These are phyloP conservation scores for Notamacropus eugenii DNA, from an alignment of 2,797 vertebrate species.

Conservation along the genomic window DNA sequence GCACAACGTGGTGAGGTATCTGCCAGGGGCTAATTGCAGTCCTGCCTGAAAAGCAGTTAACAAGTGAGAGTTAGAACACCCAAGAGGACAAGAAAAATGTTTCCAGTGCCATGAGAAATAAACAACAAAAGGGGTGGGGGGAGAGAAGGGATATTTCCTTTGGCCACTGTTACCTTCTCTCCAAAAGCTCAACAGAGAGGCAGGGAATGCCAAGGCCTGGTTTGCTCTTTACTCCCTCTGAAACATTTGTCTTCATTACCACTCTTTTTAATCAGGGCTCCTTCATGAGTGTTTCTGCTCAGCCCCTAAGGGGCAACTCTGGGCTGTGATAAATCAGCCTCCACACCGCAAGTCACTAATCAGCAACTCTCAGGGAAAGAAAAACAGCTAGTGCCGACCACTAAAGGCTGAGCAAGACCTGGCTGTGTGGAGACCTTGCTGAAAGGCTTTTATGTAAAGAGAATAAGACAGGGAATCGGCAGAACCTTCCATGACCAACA, in stretches of 20 bases:
- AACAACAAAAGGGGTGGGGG: constrained; percentile 83
- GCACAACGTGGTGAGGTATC: constrained; percentile 83
- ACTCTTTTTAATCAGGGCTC: constrained; percentile 91
- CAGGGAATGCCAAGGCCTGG: constrained; percentile 87
- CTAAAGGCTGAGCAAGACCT: constrained; percentile 86
- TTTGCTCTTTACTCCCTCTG: constrained; percentile 86
- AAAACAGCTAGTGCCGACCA: constrained; percentile 85
- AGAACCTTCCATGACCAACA: constrained; percentile 65
- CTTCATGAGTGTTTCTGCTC: constrained; percentile 88
- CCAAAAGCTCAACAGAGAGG: constrained; percentile 87
- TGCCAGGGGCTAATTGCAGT: constrained; percentile 93
- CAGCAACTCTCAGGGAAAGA: constrained; percentile 88
- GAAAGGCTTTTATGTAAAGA: constrained; percentile 76
- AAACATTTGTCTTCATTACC: constrained; percentile 91
- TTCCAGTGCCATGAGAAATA: constrained; percentile 92
- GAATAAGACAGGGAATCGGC: constrained; percentile 76
- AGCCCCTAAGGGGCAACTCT: constrained; percentile 88
- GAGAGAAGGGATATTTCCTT: constrained; percentile 86
- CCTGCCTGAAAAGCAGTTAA: constrained; percentile 94
- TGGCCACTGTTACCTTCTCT: constrained; percentile 88
- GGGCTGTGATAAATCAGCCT: constrained; percentile 89
- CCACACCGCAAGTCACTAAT: constrained; percentile 90
- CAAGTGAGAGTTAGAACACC: constrained; percentile 93
- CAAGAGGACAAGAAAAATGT: constrained; percentile 90
- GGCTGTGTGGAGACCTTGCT: constrained; percentile 82